Base-by-base conservation (phyloP, 1,140 invertebrate species). In the Ceratosolen solmsi region DNA sequence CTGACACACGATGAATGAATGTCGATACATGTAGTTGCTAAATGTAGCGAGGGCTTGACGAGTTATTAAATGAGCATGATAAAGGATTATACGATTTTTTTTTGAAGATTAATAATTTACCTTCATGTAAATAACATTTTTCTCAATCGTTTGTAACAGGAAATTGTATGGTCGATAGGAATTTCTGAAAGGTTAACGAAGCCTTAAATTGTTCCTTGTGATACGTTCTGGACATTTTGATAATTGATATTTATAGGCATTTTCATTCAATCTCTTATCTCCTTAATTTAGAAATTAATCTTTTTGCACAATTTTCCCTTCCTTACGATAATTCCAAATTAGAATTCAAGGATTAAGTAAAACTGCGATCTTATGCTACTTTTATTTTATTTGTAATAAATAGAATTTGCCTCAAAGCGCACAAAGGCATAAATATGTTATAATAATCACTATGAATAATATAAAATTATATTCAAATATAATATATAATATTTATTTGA, bases 61-160 rank as follows among this genome's bases (percentile, higher is more conserved):
- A 68, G 63, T 68, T 68, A 68, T 68, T 68, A 68, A 68, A 68
- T 38, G 36, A 38, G 20, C 20, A 68, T 38, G 63, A 65, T 65
- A 65, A 65, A 65, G 60, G 30, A 65, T 65, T 65, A 65, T 65
- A 36, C 30, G 60, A 65, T 36, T 65, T 65, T 36, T 65, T 36
- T 20, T 36, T 22, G 13, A 22, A 46, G 1, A 20, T 65, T 1
- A 65, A 65, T 65, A 36, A 36, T 36, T 65, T 65, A 65, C 36
- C 60, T 65, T 0, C 30, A 65, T 65, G 30, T 36, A 36, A 36
- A 65, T 65, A 38, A 38, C 9, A 38, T 38, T 68, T 38, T 68
- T 22, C 17, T 65, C 2, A 15, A 36, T 36, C 63, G 2, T 33
- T 38, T 38, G 1, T 4, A 11, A 38, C 0, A 0, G 20, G 33